Evolutionary conservation across 2,113 vertebrate species (phyloP).

Genomic region (Mirza zaza): DNA sequence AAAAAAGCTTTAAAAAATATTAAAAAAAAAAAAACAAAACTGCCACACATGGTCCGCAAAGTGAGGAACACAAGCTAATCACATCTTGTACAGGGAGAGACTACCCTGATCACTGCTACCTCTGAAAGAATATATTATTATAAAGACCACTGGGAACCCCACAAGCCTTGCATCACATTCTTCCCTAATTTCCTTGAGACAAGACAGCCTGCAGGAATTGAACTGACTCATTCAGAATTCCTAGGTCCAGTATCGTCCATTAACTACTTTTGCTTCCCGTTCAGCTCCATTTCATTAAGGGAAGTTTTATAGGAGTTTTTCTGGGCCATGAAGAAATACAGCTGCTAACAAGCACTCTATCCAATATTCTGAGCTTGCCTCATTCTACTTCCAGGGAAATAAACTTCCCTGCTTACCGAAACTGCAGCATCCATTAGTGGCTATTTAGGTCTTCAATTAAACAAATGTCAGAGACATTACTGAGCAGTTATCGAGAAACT

Average conservation of each 20-base stretch:
- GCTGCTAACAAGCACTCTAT: not conserved
- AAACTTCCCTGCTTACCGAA: not conserved
- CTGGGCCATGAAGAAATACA: not conserved
- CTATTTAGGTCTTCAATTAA: not conserved
- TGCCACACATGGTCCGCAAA: not conserved
- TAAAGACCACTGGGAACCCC: not conserved
- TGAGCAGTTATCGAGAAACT: not conserved
- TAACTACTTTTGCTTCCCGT: not conserved
- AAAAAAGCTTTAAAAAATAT: no score
- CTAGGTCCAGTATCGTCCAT: not conserved
- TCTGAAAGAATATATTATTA: not conserved
- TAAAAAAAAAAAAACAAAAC: not conserved
- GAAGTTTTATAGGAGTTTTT: not conserved
- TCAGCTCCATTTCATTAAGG: not conserved
- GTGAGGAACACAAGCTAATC: not conserved
- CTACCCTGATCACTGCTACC: not conserved
- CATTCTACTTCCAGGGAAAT: not conserved
- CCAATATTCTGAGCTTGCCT: not conserved
- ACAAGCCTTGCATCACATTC: rapidly evolving
- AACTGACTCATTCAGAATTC: not conserved
- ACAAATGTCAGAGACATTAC: not conserved
- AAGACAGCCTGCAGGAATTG: not conserved
- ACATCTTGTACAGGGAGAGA: not conserved
- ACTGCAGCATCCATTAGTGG: not conserved
- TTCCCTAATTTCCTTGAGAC: not conserved